These are phyloP conservation scores for Bradypus variegatus DNA, from an alignment of 2,797 vertebrate species.

Conservation along the genomic window DNA sequence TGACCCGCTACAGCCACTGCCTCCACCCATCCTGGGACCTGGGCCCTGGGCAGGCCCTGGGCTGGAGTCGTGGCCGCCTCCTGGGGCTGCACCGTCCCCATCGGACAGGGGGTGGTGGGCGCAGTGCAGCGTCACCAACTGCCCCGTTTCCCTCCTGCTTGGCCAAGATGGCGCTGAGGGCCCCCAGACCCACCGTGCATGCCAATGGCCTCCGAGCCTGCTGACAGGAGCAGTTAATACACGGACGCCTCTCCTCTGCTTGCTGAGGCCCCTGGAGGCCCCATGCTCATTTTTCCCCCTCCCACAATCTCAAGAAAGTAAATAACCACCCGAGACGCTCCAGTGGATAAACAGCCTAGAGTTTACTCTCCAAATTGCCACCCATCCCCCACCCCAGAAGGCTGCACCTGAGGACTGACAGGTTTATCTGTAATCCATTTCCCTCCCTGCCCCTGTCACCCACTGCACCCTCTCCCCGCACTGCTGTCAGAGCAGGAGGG, in stretches of 20 bases:
- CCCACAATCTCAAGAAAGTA: conserved; percentile 32
- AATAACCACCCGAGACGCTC: not conserved
- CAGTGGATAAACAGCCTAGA: conserved; percentile 42
- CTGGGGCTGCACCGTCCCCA: not conserved
- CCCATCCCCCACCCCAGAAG: not conserved
- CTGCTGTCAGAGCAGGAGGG: not conserved
- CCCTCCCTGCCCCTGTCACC: not conserved
- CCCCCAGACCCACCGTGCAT: rapidly evolving
- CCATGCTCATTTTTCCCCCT: not conserved
- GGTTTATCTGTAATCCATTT: not conserved
- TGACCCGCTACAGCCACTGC: not conserved
- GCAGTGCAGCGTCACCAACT: not conserved
- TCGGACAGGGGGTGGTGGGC: rapidly evolving
- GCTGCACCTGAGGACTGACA: not conserved
- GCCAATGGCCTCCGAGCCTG: rapidly evolving
- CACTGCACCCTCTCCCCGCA: not conserved
- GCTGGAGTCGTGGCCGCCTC: not conserved
- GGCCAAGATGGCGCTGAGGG: not conserved
- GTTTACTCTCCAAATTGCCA: conserved; percentile 60
- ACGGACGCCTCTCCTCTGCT: not conserved
- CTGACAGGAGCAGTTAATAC: not conserved
- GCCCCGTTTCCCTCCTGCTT: rapidly evolving
- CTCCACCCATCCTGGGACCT: not conserved
- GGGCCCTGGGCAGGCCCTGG: not conserved
- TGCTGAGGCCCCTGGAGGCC: not conserved